Evolutionary conservation across 2,797 vertebrate species (phyloP), one percentile per base, ranked within the genome.

Genomic region (Danionella dracula): DNA sequence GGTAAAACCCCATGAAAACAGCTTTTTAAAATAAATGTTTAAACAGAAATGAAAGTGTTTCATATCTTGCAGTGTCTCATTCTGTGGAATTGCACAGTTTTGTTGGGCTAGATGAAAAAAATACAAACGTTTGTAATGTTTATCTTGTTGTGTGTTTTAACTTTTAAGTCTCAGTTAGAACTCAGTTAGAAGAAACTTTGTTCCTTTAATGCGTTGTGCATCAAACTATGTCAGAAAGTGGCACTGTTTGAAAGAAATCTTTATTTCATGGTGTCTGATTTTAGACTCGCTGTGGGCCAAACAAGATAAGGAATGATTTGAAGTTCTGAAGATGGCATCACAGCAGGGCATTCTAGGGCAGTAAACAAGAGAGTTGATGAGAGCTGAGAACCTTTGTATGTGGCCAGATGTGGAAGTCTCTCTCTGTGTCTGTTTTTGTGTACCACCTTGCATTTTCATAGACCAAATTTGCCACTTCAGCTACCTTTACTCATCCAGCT

Each of bases 381-480:
- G 16, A 64, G 44, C 29, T 20, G 16, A 53, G 49, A 53, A 40
- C 35, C 23, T 1, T 35, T 51, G 23, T 35, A 63, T 49, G 37
- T 41, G 59, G 38, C 4, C 27, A 23, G 38, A 17, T 29, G 29
- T 50, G 49, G 45, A 64, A 23, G 17, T 1, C 1, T 44, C 29
- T 37, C 35, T 10, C 23, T 11, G 13, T 34, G 40, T 46, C 16
- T 32, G 10, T 51, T 6, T 6, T 27, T 27, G 23, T 27, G 23
- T 27, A 6, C 23, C 40, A 31, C 27, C 8, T 31, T 16, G 42
- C 16, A 42, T 54, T 50, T 8, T 16, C 59, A 8, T 8, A 38
- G 19, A 44, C 38, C 29, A 64, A 54, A 41, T 54, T 54, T 44
- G 21, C 38, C 48, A 32, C 38, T 44, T 53, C 35, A 51, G 12